Evolutionary conservation across 2,797 vertebrate genomes (phyloP).

Genomic region (Enteromius afrohamiltoni): DNA sequence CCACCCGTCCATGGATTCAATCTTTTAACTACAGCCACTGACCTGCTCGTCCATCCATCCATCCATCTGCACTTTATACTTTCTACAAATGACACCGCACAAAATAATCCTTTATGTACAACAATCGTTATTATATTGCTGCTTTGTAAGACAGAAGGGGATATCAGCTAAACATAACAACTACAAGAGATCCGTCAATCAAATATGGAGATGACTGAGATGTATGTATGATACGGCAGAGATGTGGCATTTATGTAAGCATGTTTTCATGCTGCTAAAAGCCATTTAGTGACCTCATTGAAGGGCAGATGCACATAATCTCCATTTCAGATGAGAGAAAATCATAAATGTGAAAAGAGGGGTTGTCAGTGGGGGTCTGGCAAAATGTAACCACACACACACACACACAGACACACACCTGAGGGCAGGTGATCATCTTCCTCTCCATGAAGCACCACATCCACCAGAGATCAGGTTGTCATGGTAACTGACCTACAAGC

Average conservation of each 20-base stretch:
- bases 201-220: conserved; percentile 3
- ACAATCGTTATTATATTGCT: background rate
- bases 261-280: conserved; percentile 32
- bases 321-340: conserved; percentile 38
- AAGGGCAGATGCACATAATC: conserved; percentile 19
- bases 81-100: background rate
- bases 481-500: conserved; percentile 59
- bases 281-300: conserved; percentile 28
- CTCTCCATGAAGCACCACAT: conserved; percentile 48
- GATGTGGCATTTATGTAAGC: conserved; percentile 28
- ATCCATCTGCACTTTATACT: background rate
- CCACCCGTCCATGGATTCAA: no score
- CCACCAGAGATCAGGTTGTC: conserved; percentile 54
- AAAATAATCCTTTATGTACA: background rate
- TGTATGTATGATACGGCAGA: conserved; percentile 17
- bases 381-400: conserved; percentile 35
- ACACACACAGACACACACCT: conserved; percentile 47
- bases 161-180: background rate
- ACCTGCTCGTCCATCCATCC: background rate
- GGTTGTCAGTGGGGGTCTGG: conserved; percentile 10
- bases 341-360: conserved; percentile 29
- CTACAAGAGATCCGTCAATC: conserved; percentile 18
- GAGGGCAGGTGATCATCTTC: conserved; percentile 58
- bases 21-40: background rate
- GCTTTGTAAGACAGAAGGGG: background rate